Conservation (phyloP, 1,140 invertebrate species). For the Odontomachus brunneus region DNA sequence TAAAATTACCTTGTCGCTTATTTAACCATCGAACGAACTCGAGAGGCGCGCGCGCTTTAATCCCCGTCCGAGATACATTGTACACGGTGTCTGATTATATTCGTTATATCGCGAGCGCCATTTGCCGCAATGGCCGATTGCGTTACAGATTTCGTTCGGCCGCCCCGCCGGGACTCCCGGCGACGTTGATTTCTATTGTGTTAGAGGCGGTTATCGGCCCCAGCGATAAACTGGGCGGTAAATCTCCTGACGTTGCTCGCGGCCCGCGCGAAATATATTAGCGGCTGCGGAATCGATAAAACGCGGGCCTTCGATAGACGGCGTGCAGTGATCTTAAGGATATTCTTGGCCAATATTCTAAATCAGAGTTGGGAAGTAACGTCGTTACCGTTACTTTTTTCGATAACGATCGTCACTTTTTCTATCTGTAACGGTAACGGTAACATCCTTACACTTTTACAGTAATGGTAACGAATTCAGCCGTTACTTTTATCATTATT, state of each 20-base stretch:
- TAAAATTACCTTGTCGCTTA: constrained; percentile 73
- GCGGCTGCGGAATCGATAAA: too few relatives aligned
- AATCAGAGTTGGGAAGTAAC: too few relatives aligned
- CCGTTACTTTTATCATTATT: too few relatives aligned
- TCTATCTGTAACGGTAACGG: too few relatives aligned
- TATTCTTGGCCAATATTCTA: too few relatives aligned
- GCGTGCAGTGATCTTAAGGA: too few relatives aligned
- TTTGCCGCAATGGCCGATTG: constrained; percentile 39
- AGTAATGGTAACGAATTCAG: too few relatives aligned
- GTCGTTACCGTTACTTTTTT: too few relatives aligned
- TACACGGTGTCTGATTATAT: constrained; percentile 49
- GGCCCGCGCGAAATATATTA: neutral
- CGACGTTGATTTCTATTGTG: constrained; percentile 43
- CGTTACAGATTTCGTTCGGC: constrained; percentile 52
- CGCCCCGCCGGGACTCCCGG: constrained; percentile 28
- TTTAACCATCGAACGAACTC: constrained; percentile 43
- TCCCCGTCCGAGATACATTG: constrained; percentile 50
- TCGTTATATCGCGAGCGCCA: constrained; percentile 27
- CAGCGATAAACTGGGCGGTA: constrained; percentile 17
- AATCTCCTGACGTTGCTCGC: neutral
- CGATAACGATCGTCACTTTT: too few relatives aligned
- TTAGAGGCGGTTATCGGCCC: neutral
- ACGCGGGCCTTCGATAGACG: too few relatives aligned
- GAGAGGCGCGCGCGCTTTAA: constrained; percentile 38
- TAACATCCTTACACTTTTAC: too few relatives aligned